Base-by-base conservation (phyloP, 1,140 invertebrate species). In the Calosoma granatense region DNA sequence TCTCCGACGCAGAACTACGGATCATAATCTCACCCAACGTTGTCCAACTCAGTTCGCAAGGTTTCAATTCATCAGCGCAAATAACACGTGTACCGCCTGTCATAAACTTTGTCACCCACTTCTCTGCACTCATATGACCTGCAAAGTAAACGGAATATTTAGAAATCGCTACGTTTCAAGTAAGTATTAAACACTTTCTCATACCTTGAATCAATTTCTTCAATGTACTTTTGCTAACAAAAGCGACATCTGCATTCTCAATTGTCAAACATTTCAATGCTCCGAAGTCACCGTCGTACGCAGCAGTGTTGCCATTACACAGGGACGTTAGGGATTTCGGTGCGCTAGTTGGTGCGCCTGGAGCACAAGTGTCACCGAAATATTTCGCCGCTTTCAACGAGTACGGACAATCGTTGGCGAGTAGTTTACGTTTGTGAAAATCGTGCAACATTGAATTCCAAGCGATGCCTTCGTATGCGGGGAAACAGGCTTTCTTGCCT, bases 211-310 rank as follows among this genome's bases (percentile, higher is more conserved):
- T 6, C 59, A 77, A 79, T 66, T 84, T 81, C 47, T 83, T 77
- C 36, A 87, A 81, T 2, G 82, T 82, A 47, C 80, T 81, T 55
- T 82, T 76, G 55, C 85, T 86, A 0, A 94, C 75, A 69, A 96
- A 95, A 0, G 92, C 92, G 0, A 97, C 88, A 67, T 96, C 88
- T 20, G 81, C 90, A 19, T 76, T 76, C 15, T 81, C 83, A 65
- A 87, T 83, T n/a, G 83, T 78, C 6, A 97, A 74, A 67, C 92
- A 94, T 60, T 83, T 75, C 54, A 96, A 79, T 1, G 92, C 86
- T 1, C 85, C 78, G 60, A 76, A 68, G 56, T 82, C 78, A 1
- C 76, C 80, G 52, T 69, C 65, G 54, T 78, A 74, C 20, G 63
- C 61, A 22, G 39, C 54, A 20, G 22, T 51, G 26, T 63, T 55